A percentile compares a stretch with the other conserved stretches of the same genome.
Evolutionary conservation across 2,797 vertebrate species (phyloP).

Genomic region (Apodemus agrarius): DNA sequence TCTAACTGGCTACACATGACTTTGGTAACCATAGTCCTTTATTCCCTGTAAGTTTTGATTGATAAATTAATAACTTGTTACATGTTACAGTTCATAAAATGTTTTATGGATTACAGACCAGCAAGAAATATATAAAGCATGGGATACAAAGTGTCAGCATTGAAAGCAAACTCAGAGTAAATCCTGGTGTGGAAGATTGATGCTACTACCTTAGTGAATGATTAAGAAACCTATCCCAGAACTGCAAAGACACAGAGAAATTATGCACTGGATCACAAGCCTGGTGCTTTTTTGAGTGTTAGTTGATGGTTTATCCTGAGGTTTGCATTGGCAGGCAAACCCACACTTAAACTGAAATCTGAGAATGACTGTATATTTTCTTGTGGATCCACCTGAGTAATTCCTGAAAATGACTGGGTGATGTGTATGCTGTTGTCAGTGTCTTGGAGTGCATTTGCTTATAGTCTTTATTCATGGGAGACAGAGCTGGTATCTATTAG

Average conservation of each 20-base stretch:
- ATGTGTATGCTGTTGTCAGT: too few species aligned
- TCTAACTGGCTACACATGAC: not conserved
- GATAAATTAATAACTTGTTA: not conserved
- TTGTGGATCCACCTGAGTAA: not conserved
- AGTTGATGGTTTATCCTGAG: not conserved
- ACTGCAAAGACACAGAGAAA: not conserved
- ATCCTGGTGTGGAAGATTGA: not conserved
- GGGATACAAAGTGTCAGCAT: not conserved
- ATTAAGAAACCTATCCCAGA: not conserved
- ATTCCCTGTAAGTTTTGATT: not conserved
- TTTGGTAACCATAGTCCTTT: not conserved
- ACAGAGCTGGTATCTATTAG: not conserved
- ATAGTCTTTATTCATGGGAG: not conserved
- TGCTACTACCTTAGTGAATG: not conserved
- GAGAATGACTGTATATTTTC: not conserved
- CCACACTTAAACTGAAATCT: not conserved
- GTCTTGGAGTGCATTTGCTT: not conserved
- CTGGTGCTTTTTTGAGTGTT: not conserved
- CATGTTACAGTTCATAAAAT: not conserved
- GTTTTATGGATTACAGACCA: not conserved
- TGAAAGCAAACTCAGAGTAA: not conserved
- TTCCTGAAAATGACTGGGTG: not conserved
- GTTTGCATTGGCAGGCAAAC: not conserved
- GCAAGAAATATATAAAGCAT: not conserved
- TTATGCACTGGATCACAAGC: too few species aligned